A percentile compares a stretch with the other conserved stretches of the same genome.
Evolutionary conservation across 2,113 vertebrate genomes (phyloP).

Genomic region (Meles meles): DNA sequence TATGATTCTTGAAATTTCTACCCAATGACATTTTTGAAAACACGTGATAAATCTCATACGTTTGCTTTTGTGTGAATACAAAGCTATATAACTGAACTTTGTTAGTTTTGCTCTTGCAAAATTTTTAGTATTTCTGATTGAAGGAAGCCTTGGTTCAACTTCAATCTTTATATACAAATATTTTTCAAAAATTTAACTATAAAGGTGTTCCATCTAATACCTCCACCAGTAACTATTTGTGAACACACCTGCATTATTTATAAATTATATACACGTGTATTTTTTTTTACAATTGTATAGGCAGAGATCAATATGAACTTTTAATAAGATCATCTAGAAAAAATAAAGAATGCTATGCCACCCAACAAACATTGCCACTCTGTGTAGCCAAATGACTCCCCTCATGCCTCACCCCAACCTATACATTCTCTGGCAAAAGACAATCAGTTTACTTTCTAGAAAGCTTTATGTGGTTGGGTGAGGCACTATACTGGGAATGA

Average conservation of each 20-base stretch:
- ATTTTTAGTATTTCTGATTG: neutral
- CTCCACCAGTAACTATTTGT: conserved; percentile 19
- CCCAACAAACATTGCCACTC: neutral
- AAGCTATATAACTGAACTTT: neutral
- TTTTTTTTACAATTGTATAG: neutral
- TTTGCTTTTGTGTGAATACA: neutral
- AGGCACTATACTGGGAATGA: neutral
- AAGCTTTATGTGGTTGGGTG: neutral
- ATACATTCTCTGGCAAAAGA: neutral
- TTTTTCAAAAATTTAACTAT: conserved; percentile 1
- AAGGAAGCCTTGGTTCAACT: neutral
- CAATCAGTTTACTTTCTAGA: neutral
- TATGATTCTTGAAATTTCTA: conserved; percentile 5
- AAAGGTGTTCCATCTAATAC: neutral
- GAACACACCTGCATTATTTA: neutral
- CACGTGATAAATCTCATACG: neutral
- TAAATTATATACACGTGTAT: neutral
- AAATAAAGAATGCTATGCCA: neutral
- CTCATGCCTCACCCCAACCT: neutral
- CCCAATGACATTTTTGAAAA: neutral
- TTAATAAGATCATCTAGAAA: neutral
- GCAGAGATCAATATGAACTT: neutral
- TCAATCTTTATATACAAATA: neutral
- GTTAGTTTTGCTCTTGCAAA: neutral
- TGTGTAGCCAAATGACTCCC: neutral